Base-by-base conservation (phyloP, 2,113 vertebrate genomes). In the Verasper variegatus region DNA sequence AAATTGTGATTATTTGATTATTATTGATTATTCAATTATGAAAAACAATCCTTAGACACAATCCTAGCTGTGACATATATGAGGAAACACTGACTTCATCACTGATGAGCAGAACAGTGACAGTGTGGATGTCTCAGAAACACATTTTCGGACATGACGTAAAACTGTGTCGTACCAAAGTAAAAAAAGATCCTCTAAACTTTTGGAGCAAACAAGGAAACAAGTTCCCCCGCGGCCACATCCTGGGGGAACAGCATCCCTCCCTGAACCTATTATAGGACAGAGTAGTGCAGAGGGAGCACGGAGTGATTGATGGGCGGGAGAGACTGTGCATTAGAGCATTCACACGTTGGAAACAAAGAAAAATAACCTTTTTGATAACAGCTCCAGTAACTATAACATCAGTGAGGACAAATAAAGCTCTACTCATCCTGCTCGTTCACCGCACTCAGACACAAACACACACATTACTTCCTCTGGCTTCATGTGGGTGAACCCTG, bases 401-500 rank as follows among this genome's bases (percentile, higher is more conserved):
- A 87, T 71, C 68, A 82, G 74, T 23, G 0, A 68, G 15, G 78
- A 40, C 74, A 71, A 82, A 73, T 75, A 8, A 20, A 77, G 58
- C 60, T 87, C 84, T 81, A 71, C 81, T 88, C 76, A 79, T 90
- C 85, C 71, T 74, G 20, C 82, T 76, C 78, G 60, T 78, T 85
- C 87, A 83, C 88, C 87, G 78, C 88, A 82, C 35, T 74, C 78
- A 70, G 64, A 86, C 76, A 76, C 79, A 80, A 54, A 88, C 86
- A 83, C 78, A 81, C 80, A 87, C 79, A 87, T 40, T 68, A 80
- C 85, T 89, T 90, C 87, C 89, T 86, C 83, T 81, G 85, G 83
- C 86, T 86, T 86, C 59, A 82, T 89, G 86, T 87, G 85, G 90
- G 82, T 86, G 83, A 90, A 88, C 86, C 86, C 89, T 89, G 88